These are phyloP conservation scores for Jaculus jaculus DNA, from an alignment of 2,113 vertebrate genomes.

Conservation along the genomic window DNA sequence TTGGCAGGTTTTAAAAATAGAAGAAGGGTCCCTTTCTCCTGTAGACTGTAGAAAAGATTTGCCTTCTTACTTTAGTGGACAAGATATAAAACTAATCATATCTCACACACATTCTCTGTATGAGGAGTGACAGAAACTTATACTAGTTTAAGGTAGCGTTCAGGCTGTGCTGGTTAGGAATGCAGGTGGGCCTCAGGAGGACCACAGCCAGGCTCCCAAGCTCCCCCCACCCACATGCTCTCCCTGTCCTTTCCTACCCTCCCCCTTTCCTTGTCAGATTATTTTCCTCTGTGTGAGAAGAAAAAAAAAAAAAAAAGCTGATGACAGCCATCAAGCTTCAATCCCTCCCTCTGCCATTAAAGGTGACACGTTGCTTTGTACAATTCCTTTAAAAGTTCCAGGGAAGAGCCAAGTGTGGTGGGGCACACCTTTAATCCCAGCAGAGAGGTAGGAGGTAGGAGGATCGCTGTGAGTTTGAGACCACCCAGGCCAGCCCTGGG, in stretches of 20 bases:
- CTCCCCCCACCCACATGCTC: too few species aligned
- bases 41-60: neutral
- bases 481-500: too few species aligned
- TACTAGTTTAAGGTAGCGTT: neutral
- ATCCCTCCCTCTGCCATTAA: neutral
- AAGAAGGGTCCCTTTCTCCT: neutral
- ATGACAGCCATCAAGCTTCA: neutral
- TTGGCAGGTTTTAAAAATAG: neutral
- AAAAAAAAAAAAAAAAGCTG: neutral
- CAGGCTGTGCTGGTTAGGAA: neutral
- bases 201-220: neutral
- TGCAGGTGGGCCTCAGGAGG: neutral
- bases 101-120: neutral
- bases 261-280: neutral
- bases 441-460: too few species aligned
- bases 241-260: neutral
- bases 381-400: neutral
- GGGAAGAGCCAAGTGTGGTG: neutral
- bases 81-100: neutral
- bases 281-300: too few species aligned
- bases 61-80: neutral
- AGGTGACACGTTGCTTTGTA: neutral
- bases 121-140: neutral
- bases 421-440: too few species aligned
- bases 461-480: too few species aligned